phyloP scores from a whole-genome alignment of 2,113 vertebrate genomes.

The Mirza zaza region DNA sequence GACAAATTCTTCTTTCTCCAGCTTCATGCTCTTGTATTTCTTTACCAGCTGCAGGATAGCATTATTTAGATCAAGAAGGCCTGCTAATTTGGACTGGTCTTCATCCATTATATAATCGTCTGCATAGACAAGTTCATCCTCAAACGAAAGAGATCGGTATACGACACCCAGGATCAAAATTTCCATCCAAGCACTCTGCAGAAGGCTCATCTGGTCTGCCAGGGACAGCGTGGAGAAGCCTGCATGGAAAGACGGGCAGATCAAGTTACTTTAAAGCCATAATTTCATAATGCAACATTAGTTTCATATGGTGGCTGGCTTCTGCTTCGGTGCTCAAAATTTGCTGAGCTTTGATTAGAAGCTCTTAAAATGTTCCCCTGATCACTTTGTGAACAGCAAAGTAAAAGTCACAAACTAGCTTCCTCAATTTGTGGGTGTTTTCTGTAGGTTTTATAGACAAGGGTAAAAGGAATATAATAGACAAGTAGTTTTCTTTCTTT shows the following conservation, averaged over 20 bases:
- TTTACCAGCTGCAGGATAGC: constrained; percentile 99
- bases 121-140: constrained; percentile 98
- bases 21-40: constrained; percentile 98
- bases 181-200: constrained; percentile 99
- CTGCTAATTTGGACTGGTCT: constrained; percentile 98
- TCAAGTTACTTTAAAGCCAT: constrained; percentile 67
- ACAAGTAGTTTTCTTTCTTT: not conserved
- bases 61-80: constrained; percentile 98
- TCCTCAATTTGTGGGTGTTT: not conserved
- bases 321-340: constrained; percentile 1
- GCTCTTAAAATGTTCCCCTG: not conserved
- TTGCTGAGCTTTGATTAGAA: not conserved
- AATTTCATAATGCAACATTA: constrained; percentile 47
- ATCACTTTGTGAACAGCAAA: not conserved
- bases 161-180: constrained; percentile 98
- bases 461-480: not conserved
- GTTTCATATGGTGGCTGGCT: not conserved
- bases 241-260: constrained; percentile 77
- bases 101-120: constrained; percentile 99
- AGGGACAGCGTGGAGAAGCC: constrained; percentile 99
- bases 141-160: constrained; percentile 97
- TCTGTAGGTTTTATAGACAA: not conserved
- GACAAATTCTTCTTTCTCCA: constrained; percentile 99
- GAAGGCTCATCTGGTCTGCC: constrained; percentile 99
- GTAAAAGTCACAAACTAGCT: constrained; percentile 30